Base-by-base conservation (phyloP, 1,140 invertebrate genomes). In the Drosophila biarmipes region DNA sequence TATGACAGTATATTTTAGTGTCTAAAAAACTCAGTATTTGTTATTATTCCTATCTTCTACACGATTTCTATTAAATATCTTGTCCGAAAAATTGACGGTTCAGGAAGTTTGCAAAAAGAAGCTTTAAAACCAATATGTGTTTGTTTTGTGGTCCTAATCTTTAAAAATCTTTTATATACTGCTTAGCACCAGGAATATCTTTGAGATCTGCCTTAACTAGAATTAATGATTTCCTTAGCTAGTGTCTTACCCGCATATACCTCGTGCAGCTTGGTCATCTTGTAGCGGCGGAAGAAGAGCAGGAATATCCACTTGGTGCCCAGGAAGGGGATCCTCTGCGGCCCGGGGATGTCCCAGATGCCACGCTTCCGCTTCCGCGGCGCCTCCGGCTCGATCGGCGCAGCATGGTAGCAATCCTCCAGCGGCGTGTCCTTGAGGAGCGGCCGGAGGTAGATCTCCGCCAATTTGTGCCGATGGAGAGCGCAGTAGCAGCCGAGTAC, bases 221-320 rank as follows among this genome's bases (percentile, higher is more conserved):
- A 29, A 29, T 1, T 29, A 5, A 29, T 29, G 6, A 1, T 29
- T 29, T 29, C 6, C 8, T 7, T 11, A n/a, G 15, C 19, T 21
- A 14, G 17, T 54, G 45, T 34, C 63, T 94, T 94, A 95, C 96
- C 96, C 94, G 94, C 93, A 91, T 97, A 96, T 57, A 95, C 96
- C 73, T 96, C 95, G 90, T 97, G 97, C 27, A 97, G 92, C 82
- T 96, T 95, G 54, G 94, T 94, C 91, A 96, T 93, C 72, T 93
- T 94, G 81, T 97, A 97, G 40, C 93, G 92, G 10, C 95, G 95
- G 86, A 96, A 93, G 90, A 96, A 91, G 0, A 91, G 42, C 0
- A 97, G 15, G 96, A 91, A 91, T 63, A 92, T 94, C 97, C 96
- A 98, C 46, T 94, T 94, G 6, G 96, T 97, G 2, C 97, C 97